A percentile compares a stretch with the other conserved stretches of the same genome.
phyloP scores from a whole-genome alignment of 2,113 vertebrate genomes.

The Sebastes schlegelii region DNA sequence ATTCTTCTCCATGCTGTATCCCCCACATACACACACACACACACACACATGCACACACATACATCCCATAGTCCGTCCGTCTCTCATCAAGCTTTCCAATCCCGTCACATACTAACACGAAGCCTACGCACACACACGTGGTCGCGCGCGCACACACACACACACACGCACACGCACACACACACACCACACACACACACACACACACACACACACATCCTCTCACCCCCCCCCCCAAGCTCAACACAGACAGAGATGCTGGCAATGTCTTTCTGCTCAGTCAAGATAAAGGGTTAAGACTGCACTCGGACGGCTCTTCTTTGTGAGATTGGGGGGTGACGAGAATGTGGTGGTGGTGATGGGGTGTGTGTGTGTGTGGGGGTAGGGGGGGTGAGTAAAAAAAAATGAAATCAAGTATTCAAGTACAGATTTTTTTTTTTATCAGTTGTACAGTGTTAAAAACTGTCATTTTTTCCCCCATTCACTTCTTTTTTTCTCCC shows the following conservation, averaged over 20 bases:
- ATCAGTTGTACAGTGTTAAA: conserved; percentile 88
- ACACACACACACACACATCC: conserved; percentile 5
- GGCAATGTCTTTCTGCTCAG: conserved; percentile 95
- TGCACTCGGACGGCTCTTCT: conserved; percentile 93
- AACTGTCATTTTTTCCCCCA: conserved; percentile 85
- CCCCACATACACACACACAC: conserved; percentile 55
- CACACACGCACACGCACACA: conserved; percentile 42
- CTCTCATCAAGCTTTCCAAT: conserved; percentile 68
- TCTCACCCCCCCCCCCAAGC: conserved; percentile 25
- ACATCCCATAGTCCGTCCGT: conserved; percentile 44
- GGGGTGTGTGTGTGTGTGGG: neutral
- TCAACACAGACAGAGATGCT: conserved; percentile 85
- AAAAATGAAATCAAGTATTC: conserved; percentile 93
- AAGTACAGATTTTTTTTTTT: conserved; percentile 91
- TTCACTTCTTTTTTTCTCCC: conserved; percentile 79
- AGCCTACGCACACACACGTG: conserved; percentile 46
- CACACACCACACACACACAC: conserved; percentile 17
- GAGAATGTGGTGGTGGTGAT: conserved; percentile 3
- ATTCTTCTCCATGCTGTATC: conserved; percentile 94
- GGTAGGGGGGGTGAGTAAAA: neutral
- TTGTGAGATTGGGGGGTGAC: conserved; percentile 74
- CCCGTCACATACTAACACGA: conserved; percentile 35
- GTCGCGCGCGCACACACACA: conserved; percentile 10
- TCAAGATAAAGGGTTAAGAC: conserved; percentile 99
- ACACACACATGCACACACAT: conserved; percentile 40